Conservation (phyloP, 2,888 invertebrate genomes). For the Drosophila nr. medialis region DNA sequence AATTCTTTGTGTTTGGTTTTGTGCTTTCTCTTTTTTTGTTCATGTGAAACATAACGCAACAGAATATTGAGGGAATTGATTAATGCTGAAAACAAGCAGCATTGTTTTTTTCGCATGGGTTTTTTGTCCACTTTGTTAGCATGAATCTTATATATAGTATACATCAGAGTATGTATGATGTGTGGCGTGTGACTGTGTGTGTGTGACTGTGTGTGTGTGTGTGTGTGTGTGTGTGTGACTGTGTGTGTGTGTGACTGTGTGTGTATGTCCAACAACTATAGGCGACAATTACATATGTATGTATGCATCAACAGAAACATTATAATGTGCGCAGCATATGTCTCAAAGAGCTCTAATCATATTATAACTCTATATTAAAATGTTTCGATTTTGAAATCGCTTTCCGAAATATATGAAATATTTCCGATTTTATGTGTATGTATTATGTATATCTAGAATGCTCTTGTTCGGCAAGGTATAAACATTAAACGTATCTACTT, state of each 20-base stretch:
- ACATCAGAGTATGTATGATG: slow-evolving; percentile 8
- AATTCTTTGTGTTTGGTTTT: slow-evolving; percentile 60
- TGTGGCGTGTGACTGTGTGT: slow-evolving; percentile 1
- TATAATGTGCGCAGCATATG: slow-evolving; percentile 39
- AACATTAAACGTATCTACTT: slow-evolving; percentile 63
- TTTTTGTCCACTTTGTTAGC: slow-evolving; percentile 54
- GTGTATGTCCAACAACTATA: slow-evolving; percentile 19
- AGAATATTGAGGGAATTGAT: slow-evolving; percentile 22
- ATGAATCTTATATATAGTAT: slow-evolving; percentile 49
- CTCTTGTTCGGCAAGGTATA: slow-evolving; percentile 55
- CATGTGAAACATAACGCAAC: slow-evolving; percentile 48
- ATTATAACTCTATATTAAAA: slow-evolving; percentile 44
- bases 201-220: slow-evolving; percentile 19
- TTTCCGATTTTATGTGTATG: slow-evolving; percentile 20
- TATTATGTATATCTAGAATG: slow-evolving; percentile 53
- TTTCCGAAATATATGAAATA: no score
- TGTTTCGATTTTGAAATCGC: slow-evolving; percentile 21
- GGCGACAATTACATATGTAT: slow-evolving; percentile 28
- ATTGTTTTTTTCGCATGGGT: slow-evolving; percentile 13
- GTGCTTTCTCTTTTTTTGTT: slow-evolving; percentile 23
- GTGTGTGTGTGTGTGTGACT: slow-evolving; percentile 18
- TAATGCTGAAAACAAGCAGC: slow-evolving; percentile 40
- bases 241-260: slow-evolving; percentile 13
- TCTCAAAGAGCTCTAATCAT: slow-evolving; percentile 58
- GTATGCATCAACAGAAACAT: slow-evolving; percentile 31